Evolutionary conservation across 2,888 invertebrate species (phyloP), one percentile per base, ranked within the genome.

Genomic region (Odontomyia ornata): DNA sequence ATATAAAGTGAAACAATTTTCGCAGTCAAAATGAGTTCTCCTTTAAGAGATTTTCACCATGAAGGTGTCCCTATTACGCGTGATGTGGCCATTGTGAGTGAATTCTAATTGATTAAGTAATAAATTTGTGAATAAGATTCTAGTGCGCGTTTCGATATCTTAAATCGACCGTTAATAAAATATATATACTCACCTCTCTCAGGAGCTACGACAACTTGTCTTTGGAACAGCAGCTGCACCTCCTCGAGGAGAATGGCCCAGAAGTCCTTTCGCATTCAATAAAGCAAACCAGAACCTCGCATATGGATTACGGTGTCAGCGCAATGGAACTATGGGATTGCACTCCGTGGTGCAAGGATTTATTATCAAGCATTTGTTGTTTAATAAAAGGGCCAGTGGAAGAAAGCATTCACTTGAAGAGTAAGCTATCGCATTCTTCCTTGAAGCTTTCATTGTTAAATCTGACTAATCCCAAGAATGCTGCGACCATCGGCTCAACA

Each of bases 181-280:
- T n/a, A n/a, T n/a, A n/a, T n/a, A n/a, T n/a, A n/a, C n/a, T n/a
- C n/a, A n/a, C n/a, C 9, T 36, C 78, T 77, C 36, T 67, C 81
- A 93, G 93, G 90, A 90, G 52, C 85, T 93, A 2, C 89, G 93
- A 1, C 86, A 89, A 67, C 85, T 90, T 46, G 89, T 91, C 5
- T 93, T 93, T 82, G 93, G 92, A 1, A 90, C 91, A 0, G 88
- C 92, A 0, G 89, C 91, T 0, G 91, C 91, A 77, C 91, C 92
- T 1, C 91, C 93, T n/a, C 88, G 92, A 18, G 90, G 90, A 0
- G 93, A 93, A 84, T 93, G 93, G 93, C 87, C 91, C 23, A 88
- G 92, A 65, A 92, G 93, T 0, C 90, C 92, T 0, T 87, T 93
- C n/a, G 85, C 89, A 21, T 89, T 92, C 85, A 88, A 91, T 47